A percentile compares a stretch with the other conserved stretches of the same genome.
phyloP scores from a whole-genome alignment of 1,140 invertebrate genomes.

The Musca domestica region DNA sequence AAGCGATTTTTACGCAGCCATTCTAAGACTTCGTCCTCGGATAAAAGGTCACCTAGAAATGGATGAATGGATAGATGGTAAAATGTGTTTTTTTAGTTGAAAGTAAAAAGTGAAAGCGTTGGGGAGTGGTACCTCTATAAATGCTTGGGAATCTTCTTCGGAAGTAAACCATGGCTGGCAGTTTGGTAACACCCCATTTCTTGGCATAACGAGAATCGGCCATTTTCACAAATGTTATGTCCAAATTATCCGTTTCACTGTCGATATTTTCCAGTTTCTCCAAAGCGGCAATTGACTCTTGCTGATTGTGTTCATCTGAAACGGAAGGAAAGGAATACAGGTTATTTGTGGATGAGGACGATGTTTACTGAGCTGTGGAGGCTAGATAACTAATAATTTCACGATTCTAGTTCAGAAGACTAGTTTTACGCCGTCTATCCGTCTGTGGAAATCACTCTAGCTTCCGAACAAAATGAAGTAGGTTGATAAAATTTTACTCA shows the following conservation, averaged over 20 bases:
- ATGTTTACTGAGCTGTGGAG: neutral
- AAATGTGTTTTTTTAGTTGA: neutral
- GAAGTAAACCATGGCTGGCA: constrained; percentile 90
- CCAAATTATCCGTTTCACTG: constrained; percentile 88
- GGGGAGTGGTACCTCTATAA: constrained; percentile 86
- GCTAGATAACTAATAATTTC: too few relatives aligned
- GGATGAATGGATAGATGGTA: neutral
- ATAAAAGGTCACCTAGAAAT: constrained; percentile 70
- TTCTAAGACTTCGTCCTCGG: constrained; percentile 85
- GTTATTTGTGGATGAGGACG: too few relatives aligned
- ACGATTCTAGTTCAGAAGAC: too few relatives aligned
- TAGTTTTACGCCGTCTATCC: too few relatives aligned
- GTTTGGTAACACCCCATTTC: constrained; percentile 92
- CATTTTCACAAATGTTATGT: constrained; percentile 95
- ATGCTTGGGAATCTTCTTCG: constrained; percentile 92
- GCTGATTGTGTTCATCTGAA: constrained; percentile 75
- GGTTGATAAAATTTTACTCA: too few relatives aligned
- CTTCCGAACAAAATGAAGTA: too few relatives aligned
- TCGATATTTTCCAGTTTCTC: constrained; percentile 89
- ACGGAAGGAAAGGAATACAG: constrained; percentile 10
- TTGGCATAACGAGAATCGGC: constrained; percentile 85
- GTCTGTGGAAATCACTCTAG: too few relatives aligned
- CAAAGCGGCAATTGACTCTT: constrained; percentile 75
- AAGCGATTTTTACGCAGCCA: constrained; percentile 92
- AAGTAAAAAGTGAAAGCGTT: neutral